Conservation (phyloP, 2,113 vertebrate species). For the Notarius lentiginosus region DNA sequence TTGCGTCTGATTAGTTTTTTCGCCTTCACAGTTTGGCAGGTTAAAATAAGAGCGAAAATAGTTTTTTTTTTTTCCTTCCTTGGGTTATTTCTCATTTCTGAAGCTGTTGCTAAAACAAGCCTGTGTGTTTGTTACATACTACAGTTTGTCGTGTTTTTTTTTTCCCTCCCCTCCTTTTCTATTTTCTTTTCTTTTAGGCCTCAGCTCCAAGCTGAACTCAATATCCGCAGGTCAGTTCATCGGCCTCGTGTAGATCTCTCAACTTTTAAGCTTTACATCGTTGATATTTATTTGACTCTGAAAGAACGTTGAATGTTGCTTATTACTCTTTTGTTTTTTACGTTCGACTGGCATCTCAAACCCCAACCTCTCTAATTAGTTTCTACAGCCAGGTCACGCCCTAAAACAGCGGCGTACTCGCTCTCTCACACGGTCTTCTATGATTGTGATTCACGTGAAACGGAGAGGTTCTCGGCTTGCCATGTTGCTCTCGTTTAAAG, state of each 20-base stretch:
- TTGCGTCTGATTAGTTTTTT: not conserved
- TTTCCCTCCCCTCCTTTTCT: not conserved
- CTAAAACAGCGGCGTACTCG: not conserved
- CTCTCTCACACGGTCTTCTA: not conserved
- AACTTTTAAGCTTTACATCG: not conserved
- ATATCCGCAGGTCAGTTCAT: not conserved
- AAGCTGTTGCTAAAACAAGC: not conserved
- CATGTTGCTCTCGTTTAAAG: not conserved
- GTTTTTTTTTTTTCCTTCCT: not conserved
- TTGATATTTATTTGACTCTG: not conserved
- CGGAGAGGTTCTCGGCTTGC: not conserved
- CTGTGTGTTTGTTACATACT: not conserved
- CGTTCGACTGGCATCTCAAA: not conserved
- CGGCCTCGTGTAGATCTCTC: not conserved
- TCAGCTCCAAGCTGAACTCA: not conserved
- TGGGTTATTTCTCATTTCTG: not conserved
- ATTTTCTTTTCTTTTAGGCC: not conserved
- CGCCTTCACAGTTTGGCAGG: no score
- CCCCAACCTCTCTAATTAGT: not conserved
- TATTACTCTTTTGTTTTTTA: not conserved
- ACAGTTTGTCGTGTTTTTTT: not conserved
- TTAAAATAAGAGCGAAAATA: no score
- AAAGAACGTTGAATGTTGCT: not conserved
- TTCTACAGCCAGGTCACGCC: slow-evolving; percentile 25
- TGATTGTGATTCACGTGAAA: not conserved